Evolutionary conservation across 2,797 vertebrate species (phyloP).

Genomic region (Lophotriccus pileatus): DNA sequence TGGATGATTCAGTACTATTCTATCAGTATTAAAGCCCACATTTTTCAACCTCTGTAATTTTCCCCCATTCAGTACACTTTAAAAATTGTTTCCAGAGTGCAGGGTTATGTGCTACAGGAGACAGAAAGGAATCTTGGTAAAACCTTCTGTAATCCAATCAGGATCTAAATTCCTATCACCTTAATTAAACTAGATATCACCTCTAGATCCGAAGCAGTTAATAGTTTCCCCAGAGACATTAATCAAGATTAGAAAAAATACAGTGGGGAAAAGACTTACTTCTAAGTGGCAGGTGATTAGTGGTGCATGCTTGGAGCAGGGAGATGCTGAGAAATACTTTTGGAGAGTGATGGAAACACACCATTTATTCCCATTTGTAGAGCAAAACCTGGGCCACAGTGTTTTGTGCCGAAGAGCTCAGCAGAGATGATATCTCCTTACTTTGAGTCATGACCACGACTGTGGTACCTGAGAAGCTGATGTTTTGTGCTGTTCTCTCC

Average conservation of each 20-base stretch:
- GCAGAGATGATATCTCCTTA: conserved; percentile 9
- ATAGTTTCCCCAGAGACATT: background rate
- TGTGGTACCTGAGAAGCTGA: background rate
- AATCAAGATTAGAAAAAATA: background rate
- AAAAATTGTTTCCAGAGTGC: background rate
- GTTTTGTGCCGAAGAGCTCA: conserved; percentile 6
- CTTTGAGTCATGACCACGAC: background rate
- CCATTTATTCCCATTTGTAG: background rate
- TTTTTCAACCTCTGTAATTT: background rate
- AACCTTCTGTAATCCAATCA: background rate
- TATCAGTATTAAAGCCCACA: background rate
- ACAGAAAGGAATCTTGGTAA: background rate
- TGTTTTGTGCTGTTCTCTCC: background rate
- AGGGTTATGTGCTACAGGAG: background rate
- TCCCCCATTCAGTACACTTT: background rate
- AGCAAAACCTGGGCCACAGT: background rate
- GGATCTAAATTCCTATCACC: background rate
- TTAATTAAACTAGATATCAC: conserved; percentile 29
- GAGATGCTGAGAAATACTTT: background rate
- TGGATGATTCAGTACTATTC: background rate
- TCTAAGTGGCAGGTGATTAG: background rate
- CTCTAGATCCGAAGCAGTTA: background rate
- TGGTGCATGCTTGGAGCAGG: background rate
- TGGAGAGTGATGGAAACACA: background rate
- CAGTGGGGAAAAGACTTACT: background rate